Conservation (phyloP, 2,888 invertebrate species). For the Caenorhabditis japonica region DNA sequence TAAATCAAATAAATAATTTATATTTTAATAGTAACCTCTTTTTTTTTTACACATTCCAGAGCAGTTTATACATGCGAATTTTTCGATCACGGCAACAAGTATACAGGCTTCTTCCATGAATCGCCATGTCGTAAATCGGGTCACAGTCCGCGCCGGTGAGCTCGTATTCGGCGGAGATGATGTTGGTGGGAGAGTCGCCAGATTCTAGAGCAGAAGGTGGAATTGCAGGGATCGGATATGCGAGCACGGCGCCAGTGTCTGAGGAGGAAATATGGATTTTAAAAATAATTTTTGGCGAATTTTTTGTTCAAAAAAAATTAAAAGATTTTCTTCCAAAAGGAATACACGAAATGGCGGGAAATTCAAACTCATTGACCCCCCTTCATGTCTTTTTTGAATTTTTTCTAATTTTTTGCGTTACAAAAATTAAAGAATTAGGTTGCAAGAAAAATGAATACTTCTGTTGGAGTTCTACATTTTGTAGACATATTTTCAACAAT, state of each 20-base stretch:
- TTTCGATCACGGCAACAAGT: slow-evolving; percentile 83
- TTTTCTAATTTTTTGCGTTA: too few relatives aligned
- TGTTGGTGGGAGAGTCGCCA: slow-evolving; percentile 3
- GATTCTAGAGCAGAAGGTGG: background rate
- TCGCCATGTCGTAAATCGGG: slow-evolving; percentile 82
- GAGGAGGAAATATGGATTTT: slow-evolving; percentile 20
- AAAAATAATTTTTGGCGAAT: background rate
- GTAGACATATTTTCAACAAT: too few relatives aligned
- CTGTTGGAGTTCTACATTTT: too few relatives aligned
- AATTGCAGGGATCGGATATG: slow-evolving; percentile 71
- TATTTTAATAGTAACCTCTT: background rate
- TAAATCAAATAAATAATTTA: background rate
- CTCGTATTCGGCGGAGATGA: slow-evolving; percentile 77
- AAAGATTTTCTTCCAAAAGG: too few relatives aligned
- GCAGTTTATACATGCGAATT: slow-evolving; percentile 81
- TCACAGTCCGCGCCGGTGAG: slow-evolving; percentile 85
- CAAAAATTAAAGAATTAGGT: background rate
- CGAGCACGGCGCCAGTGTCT: slow-evolving; percentile 82
- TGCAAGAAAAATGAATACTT: slow-evolving; percentile 5
- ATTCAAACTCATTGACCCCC: too few relatives aligned
- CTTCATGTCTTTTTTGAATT: too few relatives aligned
- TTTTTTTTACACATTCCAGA: background rate
- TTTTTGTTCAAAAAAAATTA: too few relatives aligned
- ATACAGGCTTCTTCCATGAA: slow-evolving; percentile 81
- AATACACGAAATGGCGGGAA: too few relatives aligned